Base-by-base conservation (phyloP, 2,888 invertebrate species). In the Lasioglossum vierecki region DNA sequence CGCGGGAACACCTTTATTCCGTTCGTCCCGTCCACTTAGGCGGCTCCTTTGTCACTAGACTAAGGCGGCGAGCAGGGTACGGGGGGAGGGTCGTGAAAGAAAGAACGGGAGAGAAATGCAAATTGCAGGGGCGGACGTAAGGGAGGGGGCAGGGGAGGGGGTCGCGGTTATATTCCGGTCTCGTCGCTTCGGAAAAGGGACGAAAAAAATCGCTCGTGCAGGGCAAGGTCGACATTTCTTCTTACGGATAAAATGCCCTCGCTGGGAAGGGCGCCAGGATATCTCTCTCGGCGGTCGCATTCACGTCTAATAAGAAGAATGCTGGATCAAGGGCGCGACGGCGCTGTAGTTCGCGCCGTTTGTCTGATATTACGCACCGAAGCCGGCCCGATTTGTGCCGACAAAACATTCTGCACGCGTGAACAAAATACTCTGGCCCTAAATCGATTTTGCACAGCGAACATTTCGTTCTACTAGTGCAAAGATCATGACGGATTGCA, bases 1-100 rank as follows among this genome's bases (percentile, higher is more conserved):
- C 80, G 85, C 70, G 73, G 75, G 80, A 84, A 85, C 83, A 80
- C 87, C 81, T 85, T 88, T 88, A 87, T 89, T 83, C 82, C 83
- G 82, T 74, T 81, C 72, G 83, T 66, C 78, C 71, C 76, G 87
- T 87, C 88, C 89, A 89, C 88, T 86, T 88, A 85, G 83, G 79
- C 79, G 66, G 83, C 73, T 80, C 84, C 85, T 89, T 89, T 89
- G 87, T 89, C 87, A 46, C 60, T 70, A 70, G 84, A 72, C 77
- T 74, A 75, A 72, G 73, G 46, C 22, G 63, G 39, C 60, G 49
- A 26, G 73, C 11, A 46, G 41, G 66, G 30, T 22, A 22, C 8
- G 49, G 18, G 0, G 49, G 6, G 49, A 6, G 57, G 41, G 66
- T 63, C 44, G 41, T 44, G 39, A 73, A 35, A 46, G 74, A 46